A percentile compares a stretch with the other conserved stretches of the same genome.
These are phyloP conservation scores for Hirtodrosophila trivittata DNA, from an alignment of 2,888 invertebrate genomes.

Conservation along the genomic window DNA sequence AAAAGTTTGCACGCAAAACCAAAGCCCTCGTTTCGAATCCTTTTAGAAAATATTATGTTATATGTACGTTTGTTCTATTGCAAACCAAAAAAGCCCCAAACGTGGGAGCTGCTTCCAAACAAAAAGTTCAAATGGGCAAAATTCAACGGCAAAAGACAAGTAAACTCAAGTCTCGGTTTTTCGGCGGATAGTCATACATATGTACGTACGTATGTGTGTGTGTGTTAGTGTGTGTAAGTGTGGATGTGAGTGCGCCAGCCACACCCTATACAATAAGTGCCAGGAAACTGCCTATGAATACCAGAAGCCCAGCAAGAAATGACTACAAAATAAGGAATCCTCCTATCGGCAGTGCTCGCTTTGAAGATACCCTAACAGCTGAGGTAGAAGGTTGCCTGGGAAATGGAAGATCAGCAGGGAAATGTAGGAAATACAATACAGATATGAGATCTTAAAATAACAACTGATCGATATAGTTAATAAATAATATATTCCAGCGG, in stretches of 20 bases:
- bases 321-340: conserved; percentile 43
- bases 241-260: conserved; percentile 46
- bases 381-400: no score
- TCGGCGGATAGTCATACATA: conserved; percentile 29
- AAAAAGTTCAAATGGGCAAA: conserved; percentile 68
- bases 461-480: no score
- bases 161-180: conserved; percentile 52
- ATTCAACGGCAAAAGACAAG: conserved; percentile 69
- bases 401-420: no score
- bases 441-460: no score
- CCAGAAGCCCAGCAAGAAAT: conserved; percentile 54
- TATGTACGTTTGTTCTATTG: not conserved
- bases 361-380: conserved; percentile 12
- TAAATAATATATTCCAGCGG: no score
- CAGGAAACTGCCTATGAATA: conserved; percentile 61
- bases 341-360: not conserved
- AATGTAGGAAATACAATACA: no score
- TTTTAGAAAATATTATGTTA: conserved; percentile 58
- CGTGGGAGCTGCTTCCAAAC: conserved; percentile 41
- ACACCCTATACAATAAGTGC: conserved; percentile 66
- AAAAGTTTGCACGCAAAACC: conserved; percentile 66
- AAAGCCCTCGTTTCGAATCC: conserved; percentile 62
- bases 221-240: conserved; percentile 18
- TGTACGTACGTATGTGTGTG: conserved; percentile 21
- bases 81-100: conserved; percentile 34